Evolutionary conservation across 2,113 vertebrate species (phyloP), one percentile per base, ranked within the genome.

Genomic region (Triplophysa rosa): DNA sequence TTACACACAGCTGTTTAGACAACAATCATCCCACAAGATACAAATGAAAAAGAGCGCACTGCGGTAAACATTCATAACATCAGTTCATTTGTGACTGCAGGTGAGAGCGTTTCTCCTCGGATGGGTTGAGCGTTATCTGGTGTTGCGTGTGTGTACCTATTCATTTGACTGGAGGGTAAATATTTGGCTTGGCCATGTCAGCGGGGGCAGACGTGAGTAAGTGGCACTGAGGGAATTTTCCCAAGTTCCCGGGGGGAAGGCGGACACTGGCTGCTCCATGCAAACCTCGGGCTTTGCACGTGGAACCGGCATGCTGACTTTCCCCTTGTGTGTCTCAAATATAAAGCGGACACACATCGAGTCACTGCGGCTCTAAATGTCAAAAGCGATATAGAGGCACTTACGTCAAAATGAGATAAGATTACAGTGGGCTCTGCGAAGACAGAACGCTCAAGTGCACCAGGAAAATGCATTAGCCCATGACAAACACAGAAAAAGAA

Each of bases 91-190:
- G 42, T 45, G 42, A 45, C 10, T 26, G 10, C n/a, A 56, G 26
- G 23, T 37, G 67, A 21, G 40, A 2, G 24, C 26, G 40, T 67
- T 54, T 70, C 9, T 71, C 45, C 26, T 69, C 19, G 0, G 16
- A 52, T 70, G 8, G 26, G 37, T 79, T 13, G 17, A 70, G 23
- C 68, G 52, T 83, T 54, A 79, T 79, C 68, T 81, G 75, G 64
- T 79, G 29, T 58, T n/a, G 40, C 7, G 23, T 21, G 65, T 78
- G 71, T 67, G 61, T 58, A 69, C 65, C 59, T 58, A 58, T 72
- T 81, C 66, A 81, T 84, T 79, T 73, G 67, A 54, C 77, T 67
- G 71, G 29, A 80, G 67, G 70, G 76, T 82, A 82, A 86, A 86
- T 82, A 84, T 79, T 86, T 86, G 63, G 67, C 71, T 80, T 73